Conservation (phyloP, 2,888 invertebrate genomes). For the Tetragnatha montana region DNA sequence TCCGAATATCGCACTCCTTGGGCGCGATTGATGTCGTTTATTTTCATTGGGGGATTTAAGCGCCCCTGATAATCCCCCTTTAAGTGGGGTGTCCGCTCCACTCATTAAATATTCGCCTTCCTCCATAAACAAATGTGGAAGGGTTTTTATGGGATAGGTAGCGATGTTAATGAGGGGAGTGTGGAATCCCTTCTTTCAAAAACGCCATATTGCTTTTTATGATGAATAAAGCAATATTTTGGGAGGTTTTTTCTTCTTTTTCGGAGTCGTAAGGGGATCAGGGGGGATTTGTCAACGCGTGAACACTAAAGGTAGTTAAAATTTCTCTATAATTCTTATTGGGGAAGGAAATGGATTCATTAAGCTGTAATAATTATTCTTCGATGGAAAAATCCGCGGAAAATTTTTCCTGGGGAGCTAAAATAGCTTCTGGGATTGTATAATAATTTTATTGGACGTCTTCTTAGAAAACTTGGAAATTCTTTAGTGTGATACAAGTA, state of each 20-base stretch:
- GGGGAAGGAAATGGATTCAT: too few relatives aligned
- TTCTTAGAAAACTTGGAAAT: too few relatives aligned
- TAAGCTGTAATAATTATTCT: too few relatives aligned
- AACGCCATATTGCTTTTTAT: constrained; percentile 21
- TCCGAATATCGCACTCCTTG: constrained; percentile 55
- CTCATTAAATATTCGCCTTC: constrained; percentile 59
- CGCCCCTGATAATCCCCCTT: constrained; percentile 57
- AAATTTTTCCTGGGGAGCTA: too few relatives aligned
- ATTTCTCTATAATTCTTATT: not conserved
- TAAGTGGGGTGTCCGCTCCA: constrained; percentile 50
- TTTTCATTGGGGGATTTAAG: constrained; percentile 61
- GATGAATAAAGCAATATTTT: constrained; percentile 27
- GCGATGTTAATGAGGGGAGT: constrained; percentile 35
- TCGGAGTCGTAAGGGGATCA: constrained; percentile 2
- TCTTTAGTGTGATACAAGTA: too few relatives aligned
- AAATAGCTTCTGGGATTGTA: too few relatives aligned
- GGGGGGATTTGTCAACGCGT: constrained; percentile 1
- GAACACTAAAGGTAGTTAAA: not conserved
- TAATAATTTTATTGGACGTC: too few relatives aligned
- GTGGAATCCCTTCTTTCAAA: not conserved
- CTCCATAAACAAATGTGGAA: not conserved
- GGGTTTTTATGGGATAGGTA: constrained; percentile 39
- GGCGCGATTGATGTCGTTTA: constrained; percentile 46
- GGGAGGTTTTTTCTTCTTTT: constrained; percentile 9
- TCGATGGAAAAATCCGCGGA: too few relatives aligned